Percentiles rank a stretch among this genome's conserved stretches.
Conservation (phyloP, 2,888 invertebrate genomes). For the Cinara cedri region DNA sequence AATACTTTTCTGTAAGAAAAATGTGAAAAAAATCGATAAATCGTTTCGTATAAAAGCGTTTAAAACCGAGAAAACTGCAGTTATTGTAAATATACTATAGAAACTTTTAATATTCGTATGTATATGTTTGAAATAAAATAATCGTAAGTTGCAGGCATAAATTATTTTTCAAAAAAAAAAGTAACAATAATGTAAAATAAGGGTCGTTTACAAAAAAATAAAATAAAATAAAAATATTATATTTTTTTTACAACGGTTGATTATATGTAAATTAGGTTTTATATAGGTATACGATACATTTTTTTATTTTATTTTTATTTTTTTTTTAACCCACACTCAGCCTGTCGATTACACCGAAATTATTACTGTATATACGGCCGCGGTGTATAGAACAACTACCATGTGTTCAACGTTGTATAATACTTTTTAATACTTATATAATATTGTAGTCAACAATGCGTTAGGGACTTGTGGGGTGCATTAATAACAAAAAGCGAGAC, state of each 20-base stretch:
- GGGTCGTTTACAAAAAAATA: neutral
- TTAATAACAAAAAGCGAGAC: slow-evolving; percentile 21
- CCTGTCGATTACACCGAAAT: neutral
- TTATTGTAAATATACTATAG: too few relatives aligned
- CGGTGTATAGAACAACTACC: slow-evolving; percentile 6
- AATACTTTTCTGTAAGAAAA: too few relatives aligned
- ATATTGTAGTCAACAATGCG: neutral
- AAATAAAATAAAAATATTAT: neutral
- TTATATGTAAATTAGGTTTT: slow-evolving; percentile 16
- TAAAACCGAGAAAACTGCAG: too few relatives aligned
- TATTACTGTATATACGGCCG: neutral
- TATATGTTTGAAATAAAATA: too few relatives aligned
- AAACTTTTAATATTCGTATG: too few relatives aligned
- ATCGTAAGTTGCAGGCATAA: too few relatives aligned
- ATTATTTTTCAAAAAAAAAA: neutral
- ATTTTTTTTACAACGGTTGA: neutral
- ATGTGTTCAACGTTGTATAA: neutral
- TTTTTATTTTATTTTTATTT: neutral
- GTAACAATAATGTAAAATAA: neutral
- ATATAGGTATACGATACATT: neutral
- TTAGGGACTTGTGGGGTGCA: neutral
- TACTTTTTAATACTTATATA: too few relatives aligned
- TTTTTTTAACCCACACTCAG: too few relatives aligned
- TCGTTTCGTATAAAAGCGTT: too few relatives aligned
- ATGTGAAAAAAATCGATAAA: too few relatives aligned